A percentile compares a stretch with the other conserved stretches of the same genome.
phyloP scores from a whole-genome alignment of 2,797 vertebrate species.

The Cynodonichthys magdalenae region DNA sequence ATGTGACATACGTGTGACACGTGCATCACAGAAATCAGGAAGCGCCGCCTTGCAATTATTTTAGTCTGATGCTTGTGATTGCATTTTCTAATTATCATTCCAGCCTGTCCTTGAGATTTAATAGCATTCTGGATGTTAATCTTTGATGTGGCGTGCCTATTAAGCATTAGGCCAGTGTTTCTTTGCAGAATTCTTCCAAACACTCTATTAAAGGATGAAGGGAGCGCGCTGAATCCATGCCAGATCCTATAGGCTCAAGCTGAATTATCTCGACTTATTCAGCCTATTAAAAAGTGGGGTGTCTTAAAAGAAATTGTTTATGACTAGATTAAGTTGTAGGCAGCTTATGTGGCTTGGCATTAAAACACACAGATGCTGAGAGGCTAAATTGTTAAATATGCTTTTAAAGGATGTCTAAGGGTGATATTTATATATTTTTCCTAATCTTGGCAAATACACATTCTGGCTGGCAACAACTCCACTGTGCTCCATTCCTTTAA shows the following conservation, averaged over 20 bases:
- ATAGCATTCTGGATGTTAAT: constrained; percentile 86
- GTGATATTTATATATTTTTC: constrained; percentile 34
- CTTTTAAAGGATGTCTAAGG: constrained; percentile 54
- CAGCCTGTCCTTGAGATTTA: constrained; percentile 85
- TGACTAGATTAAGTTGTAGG: constrained; percentile 62
- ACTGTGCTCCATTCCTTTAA: constrained; percentile 59
- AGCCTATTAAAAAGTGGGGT: constrained; percentile 61
- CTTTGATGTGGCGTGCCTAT: constrained; percentile 81
- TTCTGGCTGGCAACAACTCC: constrained; percentile 48
- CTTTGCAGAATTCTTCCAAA: constrained; percentile 75
- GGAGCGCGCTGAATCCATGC: constrained; percentile 47
- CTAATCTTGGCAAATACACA: constrained; percentile 59
- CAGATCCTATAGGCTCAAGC: constrained; percentile 73
- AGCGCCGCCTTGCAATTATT: constrained; percentile 77
- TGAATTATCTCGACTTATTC: constrained; percentile 72
- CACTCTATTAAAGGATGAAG: constrained; percentile 72
- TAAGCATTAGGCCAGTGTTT: constrained; percentile 76
- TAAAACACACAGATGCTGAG: constrained; percentile 36
- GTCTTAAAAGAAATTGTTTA: constrained; percentile 71
- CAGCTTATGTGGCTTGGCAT: constrained; percentile 47
- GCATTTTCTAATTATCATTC: constrained; percentile 87
- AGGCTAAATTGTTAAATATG: constrained; percentile 49
- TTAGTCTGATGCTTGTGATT: constrained; percentile 82
- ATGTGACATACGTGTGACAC: constrained; percentile 61
- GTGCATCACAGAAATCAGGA: constrained; percentile 66